phyloP scores from a whole-genome alignment of 2,888 invertebrate species.

The Drosophila formosana region DNA sequence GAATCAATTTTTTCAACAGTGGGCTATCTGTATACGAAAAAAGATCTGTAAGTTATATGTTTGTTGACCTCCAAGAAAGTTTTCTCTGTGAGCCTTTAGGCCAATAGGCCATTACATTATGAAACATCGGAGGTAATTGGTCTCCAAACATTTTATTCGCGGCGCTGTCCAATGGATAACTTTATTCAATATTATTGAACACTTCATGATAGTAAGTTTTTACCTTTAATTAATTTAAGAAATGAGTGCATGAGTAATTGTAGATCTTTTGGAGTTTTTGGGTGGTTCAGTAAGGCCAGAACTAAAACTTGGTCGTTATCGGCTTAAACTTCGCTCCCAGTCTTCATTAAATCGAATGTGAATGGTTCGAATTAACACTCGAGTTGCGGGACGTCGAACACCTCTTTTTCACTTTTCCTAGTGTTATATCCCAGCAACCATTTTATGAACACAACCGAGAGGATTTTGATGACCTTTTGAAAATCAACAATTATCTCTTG shows the following conservation, averaged over 20 bases:
- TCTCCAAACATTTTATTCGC: conserved; percentile 16
- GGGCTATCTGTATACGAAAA: conserved; percentile 17
- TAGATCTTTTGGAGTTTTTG: conserved; percentile 39
- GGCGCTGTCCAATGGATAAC: conserved; percentile 46
- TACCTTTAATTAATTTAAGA: not conserved
- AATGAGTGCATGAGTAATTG: not conserved
- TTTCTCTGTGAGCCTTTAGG: conserved; percentile 34
- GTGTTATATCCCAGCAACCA: too few relatives aligned
- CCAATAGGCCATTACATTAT: conserved; percentile 32
- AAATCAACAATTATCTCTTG: too few relatives aligned
- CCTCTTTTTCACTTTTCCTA: conserved; percentile 18
- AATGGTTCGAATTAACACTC: conserved; percentile 30
- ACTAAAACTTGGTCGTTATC: conserved; percentile 36
- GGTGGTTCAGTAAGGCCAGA: conserved; percentile 49
- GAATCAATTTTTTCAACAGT: conserved; percentile 18
- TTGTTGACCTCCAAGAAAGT: conserved; percentile 15
- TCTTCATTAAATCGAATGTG: conserved; percentile 41
- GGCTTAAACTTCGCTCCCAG: conserved; percentile 34
- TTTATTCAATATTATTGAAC: conserved; percentile 54
- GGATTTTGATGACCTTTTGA: too few relatives aligned
- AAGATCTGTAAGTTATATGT: conserved; percentile 1
- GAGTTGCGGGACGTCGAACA: conserved; percentile 33
- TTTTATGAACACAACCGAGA: too few relatives aligned
- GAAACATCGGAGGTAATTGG: conserved; percentile 39
- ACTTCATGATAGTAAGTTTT: conserved; percentile 46